Base-by-base conservation (phyloP, 1,140 invertebrate species). In the Nephotettix cincticeps region DNA sequence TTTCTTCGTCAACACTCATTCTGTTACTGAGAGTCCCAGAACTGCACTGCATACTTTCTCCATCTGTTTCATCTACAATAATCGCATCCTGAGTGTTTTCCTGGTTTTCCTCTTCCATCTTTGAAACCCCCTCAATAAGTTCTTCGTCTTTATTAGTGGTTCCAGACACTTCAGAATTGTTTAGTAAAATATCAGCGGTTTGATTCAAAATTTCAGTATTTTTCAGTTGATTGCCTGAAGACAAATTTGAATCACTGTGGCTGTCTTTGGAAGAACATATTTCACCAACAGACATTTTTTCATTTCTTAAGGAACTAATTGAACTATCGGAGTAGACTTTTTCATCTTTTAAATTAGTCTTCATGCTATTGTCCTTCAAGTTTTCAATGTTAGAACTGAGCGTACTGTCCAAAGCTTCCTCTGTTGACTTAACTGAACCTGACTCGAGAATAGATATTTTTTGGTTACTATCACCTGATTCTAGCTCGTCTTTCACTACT, bases 1-100 rank as follows among this genome's bases (percentile, higher is more conserved):
- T 9, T 17, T 51, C 47, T 51, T 51, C 47, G 19, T 51, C 47
- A 51, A 51, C 47, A 51, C 47, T 51, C 47, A 51, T 51, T 51
- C n/a, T 51, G 47, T 51, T 51, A n/a, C 47, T 51, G 47, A 19
- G 47, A 51, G 47, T 51, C 3, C 19, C 47, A 17, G 47, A 51
- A 21, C 21, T 51, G n/a, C n/a, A n/a, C 4, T 51, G 4, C 47
- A 51, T 4, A 9, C 4, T 51, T 51, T 51, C 47, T 51, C 47
- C 47, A 19, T 51, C n/a, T 21, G 21, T 21, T 19, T n/a, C 47
- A 17, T 40, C 36, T 40, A 40, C 36, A 51, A 17, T n/a, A 21
- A 51, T 51, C 3, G 47, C 6, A 51, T 51, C n/a, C 4, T 51
- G 14, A 51, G 47, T n/a, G 4, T 19, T 19, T 51, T 51, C 47